Evolutionary conservation across 2,888 invertebrate genomes (phyloP), one percentile per base, ranked within the genome.

Genomic region (Helicoverpa assulta): DNA sequence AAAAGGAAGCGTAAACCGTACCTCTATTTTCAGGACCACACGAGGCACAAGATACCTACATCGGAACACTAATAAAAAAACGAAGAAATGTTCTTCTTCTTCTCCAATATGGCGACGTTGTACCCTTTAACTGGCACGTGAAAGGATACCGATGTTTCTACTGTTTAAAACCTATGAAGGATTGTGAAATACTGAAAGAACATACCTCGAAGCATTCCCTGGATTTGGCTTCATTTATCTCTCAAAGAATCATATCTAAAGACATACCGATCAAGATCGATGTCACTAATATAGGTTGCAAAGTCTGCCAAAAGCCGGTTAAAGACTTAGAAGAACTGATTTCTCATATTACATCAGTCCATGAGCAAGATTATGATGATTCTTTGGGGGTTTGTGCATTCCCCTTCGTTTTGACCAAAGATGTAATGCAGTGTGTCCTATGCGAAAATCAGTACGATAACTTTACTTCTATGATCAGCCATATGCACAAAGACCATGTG

Each of bases 181-280:
- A 94, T 67, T 90, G 90, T 55, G 87, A 88, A 0, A 55, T 70
- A 0, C 71, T 94, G 1, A 91, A 88, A 82, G 85, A 88, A 21
- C 93, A 93, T 50, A 90, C 89, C 0, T 18, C 64, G 0, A 90
- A 85, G 73, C 94, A 94, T 65, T 40, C 67, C 0, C 67, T 90
- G 4, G 88, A 93, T 52, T 56, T 93, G 0, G 80, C 88, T 0
- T 47, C 61, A 0, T 92, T 93, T 57, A 82, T 93, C 51, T 82
- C 86, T 0, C 91, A 89, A 65, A 87, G 81, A 47, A 86, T 94
- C 0, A 88, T 92, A 0, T 85, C 92, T 0, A 94, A 94, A 87
- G 91, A 94, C 60, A 74, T 94, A 0, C 94, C 94, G 0, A 80
- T 94, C 2, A 94, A 94, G 84, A 82, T 94, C n/a, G 94, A 94